These are phyloP conservation scores for Sinodicranocentrus sp. DNA, from an alignment of 2,888 invertebrate genomes.

Conservation along the genomic window DNA sequence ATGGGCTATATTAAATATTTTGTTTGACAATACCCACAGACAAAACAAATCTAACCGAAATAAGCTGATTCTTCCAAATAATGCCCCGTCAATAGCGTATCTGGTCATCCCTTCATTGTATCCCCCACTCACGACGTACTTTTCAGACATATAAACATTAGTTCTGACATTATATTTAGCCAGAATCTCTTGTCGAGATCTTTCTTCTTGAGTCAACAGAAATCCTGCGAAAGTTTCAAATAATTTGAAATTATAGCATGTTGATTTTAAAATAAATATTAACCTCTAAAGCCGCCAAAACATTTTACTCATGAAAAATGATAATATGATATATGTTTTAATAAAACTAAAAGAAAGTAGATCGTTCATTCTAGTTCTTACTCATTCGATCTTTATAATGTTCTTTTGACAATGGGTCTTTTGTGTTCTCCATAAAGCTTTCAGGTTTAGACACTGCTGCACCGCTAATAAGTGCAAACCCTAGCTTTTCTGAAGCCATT, in stretches of 20 bases:
- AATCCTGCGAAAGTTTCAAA: too few relatives aligned
- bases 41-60: constrained; percentile 71
- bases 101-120: constrained; percentile 74
- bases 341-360: too few relatives aligned
- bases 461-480: constrained; percentile 74
- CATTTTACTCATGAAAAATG: constrained; percentile 15
- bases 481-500: constrained; percentile 72
- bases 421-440: constrained; percentile 52
- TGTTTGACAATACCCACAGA: neutral
- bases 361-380: too few relatives aligned
- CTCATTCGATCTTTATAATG: constrained; percentile 76
- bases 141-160: constrained; percentile 66
- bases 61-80: constrained; percentile 74
- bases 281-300: too few relatives aligned
- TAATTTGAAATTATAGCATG: too few relatives aligned
- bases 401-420: constrained; percentile 68
- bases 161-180: constrained; percentile 76
- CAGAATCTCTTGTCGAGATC: constrained; percentile 75
- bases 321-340: too few relatives aligned
- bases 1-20: neutral
- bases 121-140: constrained; percentile 71
- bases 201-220: constrained; percentile 75
- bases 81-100: constrained; percentile 73
- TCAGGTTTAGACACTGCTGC: constrained; percentile 26
- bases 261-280: too few relatives aligned